Evolutionary conservation across 2,888 invertebrate genomes (phyloP).

Genomic region (Ormyrus thymus): DNA sequence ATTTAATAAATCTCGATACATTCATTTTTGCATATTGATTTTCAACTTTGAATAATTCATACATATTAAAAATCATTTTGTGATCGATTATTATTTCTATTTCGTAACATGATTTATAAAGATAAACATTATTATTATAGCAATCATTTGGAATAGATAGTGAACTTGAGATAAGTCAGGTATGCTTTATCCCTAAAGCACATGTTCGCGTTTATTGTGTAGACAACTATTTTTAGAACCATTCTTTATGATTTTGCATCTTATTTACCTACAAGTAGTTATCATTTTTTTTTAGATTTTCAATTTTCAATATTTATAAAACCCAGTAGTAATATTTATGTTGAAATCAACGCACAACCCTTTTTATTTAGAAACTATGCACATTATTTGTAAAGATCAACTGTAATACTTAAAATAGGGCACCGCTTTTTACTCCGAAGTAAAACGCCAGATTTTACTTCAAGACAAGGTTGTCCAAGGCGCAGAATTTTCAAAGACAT

Average conservation of each 20-base stretch:
- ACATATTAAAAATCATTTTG: not conserved
- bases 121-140: constrained; percentile 39
- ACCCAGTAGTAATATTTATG: too few relatives aligned
- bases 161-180: constrained; percentile 48
- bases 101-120: not conserved
- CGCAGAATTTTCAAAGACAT: too few relatives aligned
- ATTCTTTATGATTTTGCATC: not conserved
- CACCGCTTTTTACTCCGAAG: too few relatives aligned
- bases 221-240: not conserved
- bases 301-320: too few relatives aligned
- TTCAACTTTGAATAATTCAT: not conserved
- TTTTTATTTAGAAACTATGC: too few relatives aligned
- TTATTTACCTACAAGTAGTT: too few relatives aligned
- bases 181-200: constrained; percentile 15
- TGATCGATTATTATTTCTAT: not conserved
- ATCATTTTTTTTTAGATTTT: too few relatives aligned
- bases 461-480: too few relatives aligned
- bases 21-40: constrained; percentile 27
- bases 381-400: too few relatives aligned
- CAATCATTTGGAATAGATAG: constrained; percentile 52
- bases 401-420: too few relatives aligned
- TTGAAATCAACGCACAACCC: too few relatives aligned
- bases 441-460: too few relatives aligned
- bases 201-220: not conserved
- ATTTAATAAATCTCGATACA: constrained; percentile 38